These are phyloP conservation scores for Drosophila rhopaloa DNA, from an alignment of 1,140 invertebrate species.

Conservation along the genomic window DNA sequence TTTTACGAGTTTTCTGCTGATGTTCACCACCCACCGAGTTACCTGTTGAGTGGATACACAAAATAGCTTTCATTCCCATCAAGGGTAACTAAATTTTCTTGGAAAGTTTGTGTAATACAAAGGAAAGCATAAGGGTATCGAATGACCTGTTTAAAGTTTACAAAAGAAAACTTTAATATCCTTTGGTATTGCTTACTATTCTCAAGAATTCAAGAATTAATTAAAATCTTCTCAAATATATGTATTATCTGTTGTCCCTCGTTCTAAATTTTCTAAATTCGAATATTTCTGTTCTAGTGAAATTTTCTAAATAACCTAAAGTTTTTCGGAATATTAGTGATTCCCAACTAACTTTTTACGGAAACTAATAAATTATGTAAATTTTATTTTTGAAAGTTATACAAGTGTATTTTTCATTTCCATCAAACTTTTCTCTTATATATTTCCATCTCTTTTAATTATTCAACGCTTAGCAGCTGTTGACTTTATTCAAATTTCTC, in stretches of 20 bases:
- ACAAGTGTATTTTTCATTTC: slow-evolving; percentile 9
- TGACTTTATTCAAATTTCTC: slow-evolving; percentile 54
- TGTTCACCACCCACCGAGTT: slow-evolving; percentile 24
- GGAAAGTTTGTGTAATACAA: not conserved
- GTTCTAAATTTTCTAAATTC: too few species aligned
- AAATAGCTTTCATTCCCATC: slow-evolving; percentile 36
- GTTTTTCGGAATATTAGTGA: too few species aligned
- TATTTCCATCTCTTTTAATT: slow-evolving; percentile 22
- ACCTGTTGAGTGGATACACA: slow-evolving; percentile 54
- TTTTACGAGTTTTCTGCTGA: slow-evolving; percentile 39
- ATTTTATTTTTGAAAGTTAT: not conserved
- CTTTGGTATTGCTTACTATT: not conserved
- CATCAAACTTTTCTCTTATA: slow-evolving; percentile 19
- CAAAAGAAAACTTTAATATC: not conserved
- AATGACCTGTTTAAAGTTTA: not conserved
- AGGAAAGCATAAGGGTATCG: slow-evolving; percentile 2
- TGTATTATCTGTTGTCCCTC: too few species aligned
- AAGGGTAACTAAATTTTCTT: slow-evolving; percentile 21
- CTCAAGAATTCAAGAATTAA: too few species aligned
- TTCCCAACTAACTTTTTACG: not conserved
- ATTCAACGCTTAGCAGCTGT: slow-evolving; percentile 47
- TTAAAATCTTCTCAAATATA: too few species aligned
- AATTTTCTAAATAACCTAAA: too few species aligned
- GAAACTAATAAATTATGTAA: not conserved
- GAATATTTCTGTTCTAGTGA: too few species aligned